phyloP scores from a whole-genome alignment of 2,888 invertebrate genomes.

The Drosophila mayaguana region DNA sequence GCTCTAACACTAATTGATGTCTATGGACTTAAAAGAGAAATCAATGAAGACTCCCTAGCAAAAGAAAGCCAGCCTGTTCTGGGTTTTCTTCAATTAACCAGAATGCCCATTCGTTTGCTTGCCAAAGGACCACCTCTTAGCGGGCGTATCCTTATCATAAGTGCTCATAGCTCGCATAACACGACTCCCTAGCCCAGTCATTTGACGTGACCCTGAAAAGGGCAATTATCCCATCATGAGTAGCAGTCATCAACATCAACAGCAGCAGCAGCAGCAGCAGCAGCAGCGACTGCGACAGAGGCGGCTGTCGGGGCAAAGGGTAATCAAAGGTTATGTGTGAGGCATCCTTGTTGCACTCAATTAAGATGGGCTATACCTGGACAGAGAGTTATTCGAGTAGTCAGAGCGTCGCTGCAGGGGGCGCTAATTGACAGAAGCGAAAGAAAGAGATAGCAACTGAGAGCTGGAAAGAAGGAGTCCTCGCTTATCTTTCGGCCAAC shows the following conservation, averaged over 20 bases:
- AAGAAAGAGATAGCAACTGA: background rate
- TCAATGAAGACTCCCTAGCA: background rate
- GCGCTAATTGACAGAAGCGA: slow-evolving; percentile 67
- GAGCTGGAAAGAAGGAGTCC: background rate
- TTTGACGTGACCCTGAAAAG: slow-evolving; percentile 67
- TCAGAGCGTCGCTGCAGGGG: slow-evolving; percentile 57
- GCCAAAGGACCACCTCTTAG: slow-evolving; percentile 63
- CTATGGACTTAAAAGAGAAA: background rate
- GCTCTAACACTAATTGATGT: background rate
- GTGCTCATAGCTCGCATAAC: slow-evolving; percentile 37
- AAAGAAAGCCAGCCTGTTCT: background rate
- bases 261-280: too few relatives aligned
- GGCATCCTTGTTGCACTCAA: slow-evolving; percentile 58
- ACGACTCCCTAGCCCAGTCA: slow-evolving; percentile 53
- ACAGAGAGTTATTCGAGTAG: slow-evolving; percentile 5
- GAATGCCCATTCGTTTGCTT: background rate
- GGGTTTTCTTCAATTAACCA: background rate
- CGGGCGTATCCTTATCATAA: slow-evolving; percentile 59
- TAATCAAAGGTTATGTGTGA: slow-evolving; percentile 34
- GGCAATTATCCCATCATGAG: slow-evolving; percentile 66
- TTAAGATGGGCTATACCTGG: slow-evolving; percentile 56
- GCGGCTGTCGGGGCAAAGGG: slow-evolving; percentile 30
- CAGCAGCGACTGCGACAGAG: background rate
- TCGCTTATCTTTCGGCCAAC: slow-evolving; percentile 6
- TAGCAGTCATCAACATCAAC: background rate